phyloP scores from a whole-genome alignment of 1,140 invertebrate species.

The Phocides pigmalion region DNA sequence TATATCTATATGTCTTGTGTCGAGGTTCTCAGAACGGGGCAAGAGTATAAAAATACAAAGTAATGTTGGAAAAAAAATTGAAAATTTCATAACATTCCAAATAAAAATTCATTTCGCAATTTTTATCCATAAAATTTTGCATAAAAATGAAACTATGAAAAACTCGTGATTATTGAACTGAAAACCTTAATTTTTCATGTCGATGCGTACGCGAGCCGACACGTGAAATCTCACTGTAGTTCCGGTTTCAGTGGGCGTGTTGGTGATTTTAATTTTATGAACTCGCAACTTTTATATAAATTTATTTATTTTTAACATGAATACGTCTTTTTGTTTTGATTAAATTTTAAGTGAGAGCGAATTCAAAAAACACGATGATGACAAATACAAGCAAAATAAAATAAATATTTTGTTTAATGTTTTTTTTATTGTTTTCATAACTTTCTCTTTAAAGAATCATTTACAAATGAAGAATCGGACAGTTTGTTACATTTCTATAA shows the following conservation, averaged over 20 bases:
- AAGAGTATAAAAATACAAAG: background rate
- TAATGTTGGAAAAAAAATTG: background rate
- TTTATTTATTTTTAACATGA: background rate
- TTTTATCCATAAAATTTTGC: conserved; percentile 13
- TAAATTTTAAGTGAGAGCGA: too few relatives aligned
- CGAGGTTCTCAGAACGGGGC: too few relatives aligned
- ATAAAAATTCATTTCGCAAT: background rate
- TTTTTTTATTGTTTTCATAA: too few relatives aligned
- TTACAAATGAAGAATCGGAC: too few relatives aligned
- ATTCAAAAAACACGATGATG: too few relatives aligned
- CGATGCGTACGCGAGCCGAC: conserved; percentile 7
- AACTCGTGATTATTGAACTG: conserved; percentile 28
- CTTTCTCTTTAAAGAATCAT: too few relatives aligned
- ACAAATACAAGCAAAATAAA: too few relatives aligned
- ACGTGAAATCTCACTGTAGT: conserved; percentile 13
- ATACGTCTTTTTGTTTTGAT: too few relatives aligned
- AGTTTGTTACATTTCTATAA: too few relatives aligned
- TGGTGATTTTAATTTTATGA: background rate
- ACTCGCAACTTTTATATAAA: background rate
- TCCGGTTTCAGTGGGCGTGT: background rate
- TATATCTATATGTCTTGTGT: too few relatives aligned
- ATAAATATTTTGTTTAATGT: too few relatives aligned
- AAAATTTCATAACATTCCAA: background rate
- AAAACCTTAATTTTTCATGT: conserved; percentile 24
- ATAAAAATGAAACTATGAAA: conserved; percentile 16